Base-by-base conservation (phyloP, 2,797 vertebrate species). In the Myotis daubentonii region DNA sequence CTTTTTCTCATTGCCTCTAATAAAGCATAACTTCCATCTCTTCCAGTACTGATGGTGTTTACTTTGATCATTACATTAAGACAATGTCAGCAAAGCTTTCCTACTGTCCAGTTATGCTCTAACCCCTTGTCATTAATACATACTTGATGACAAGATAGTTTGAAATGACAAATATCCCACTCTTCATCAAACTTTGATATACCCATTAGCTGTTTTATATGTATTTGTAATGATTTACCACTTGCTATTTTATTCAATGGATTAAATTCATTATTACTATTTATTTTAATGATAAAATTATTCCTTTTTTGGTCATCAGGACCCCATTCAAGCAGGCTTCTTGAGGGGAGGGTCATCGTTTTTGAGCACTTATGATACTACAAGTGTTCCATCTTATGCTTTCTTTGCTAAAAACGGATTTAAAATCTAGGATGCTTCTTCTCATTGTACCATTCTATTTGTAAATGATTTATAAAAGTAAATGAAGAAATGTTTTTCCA, bases 401-500 rank as follows among this genome's bases (percentile, higher is more conserved):
- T 75, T 76, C 41, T 89, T 44, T 74, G 23, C 25, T 68, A 55
- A 94, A 71, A 33, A 66, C 22, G 68, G 2, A 65, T 30, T 68
- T 68, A 57, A 90, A 81, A 65, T 75, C 66, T 60, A 83, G 16
- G 25, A 33, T 86, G 51, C 6, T 25, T 71, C 6, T 25, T 71
- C 60, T 38, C 55, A 57, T 12, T 74, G 23, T 2, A 17, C 22
- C 6, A 2, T 49, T 83, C 8, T 93, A 71, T 83, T 60, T 93
- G n/a, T 36, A 79, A 78, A 80, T 60, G 16, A 90, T 33, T 92
- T 55, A 62, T 49, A 33, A 87, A 97, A 80, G 30, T 36, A 68
- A 81, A n/a, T 66, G 44, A 57, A 87, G 71, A 20, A 60, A 19
- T n/a, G 4, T 75, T 92, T 93, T 87, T 22, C 72, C 3, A 41